Evolutionary conservation across 2,888 invertebrate species (phyloP).

Genomic region (Sarcophaga caerulescens): DNA sequence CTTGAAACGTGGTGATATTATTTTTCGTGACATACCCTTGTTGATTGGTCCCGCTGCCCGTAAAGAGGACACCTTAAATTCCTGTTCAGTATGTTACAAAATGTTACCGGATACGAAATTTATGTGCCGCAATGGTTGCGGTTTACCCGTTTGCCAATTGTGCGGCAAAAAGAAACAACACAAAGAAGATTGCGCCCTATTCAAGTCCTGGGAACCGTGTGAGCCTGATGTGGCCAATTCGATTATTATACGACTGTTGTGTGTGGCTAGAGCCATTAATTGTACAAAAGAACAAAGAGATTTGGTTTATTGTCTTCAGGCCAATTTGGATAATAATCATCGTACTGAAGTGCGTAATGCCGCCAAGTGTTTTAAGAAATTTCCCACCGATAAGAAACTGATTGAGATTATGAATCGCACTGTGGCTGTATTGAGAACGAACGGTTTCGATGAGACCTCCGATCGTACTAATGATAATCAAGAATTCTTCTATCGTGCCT

Average conservation of each 20-base stretch:
- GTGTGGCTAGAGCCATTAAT: slow-evolving; percentile 78
- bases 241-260: slow-evolving; percentile 76
- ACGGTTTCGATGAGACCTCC: slow-evolving; percentile 79
- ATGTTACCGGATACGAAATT: slow-evolving; percentile 80
- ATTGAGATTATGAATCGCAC: slow-evolving; percentile 79
- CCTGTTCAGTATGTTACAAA: slow-evolving; percentile 86
- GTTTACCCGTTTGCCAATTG: slow-evolving; percentile 85
- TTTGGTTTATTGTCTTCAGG: slow-evolving; percentile 79
- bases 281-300: slow-evolving; percentile 78
- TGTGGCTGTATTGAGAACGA: slow-evolving; percentile 79
- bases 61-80: slow-evolving; percentile 82
- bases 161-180: slow-evolving; percentile 86
- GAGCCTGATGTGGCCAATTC: slow-evolving; percentile 80
- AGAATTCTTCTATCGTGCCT: slow-evolving; percentile 83
- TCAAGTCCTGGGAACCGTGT: slow-evolving; percentile 83
- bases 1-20: slow-evolving; percentile 85
- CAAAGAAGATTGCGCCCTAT: slow-evolving; percentile 84
- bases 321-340: slow-evolving; percentile 78
- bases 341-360: slow-evolving; percentile 78
- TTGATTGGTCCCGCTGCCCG: slow-evolving; percentile 86
- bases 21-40: slow-evolving; percentile 88
- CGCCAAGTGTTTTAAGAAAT: slow-evolving; percentile 78
- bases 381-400: slow-evolving; percentile 78
- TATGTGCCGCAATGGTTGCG: slow-evolving; percentile 85
- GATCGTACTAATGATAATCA: slow-evolving; percentile 77